Conservation (phyloP, 2,797 vertebrate species). For the Iguana delicatissima region DNA sequence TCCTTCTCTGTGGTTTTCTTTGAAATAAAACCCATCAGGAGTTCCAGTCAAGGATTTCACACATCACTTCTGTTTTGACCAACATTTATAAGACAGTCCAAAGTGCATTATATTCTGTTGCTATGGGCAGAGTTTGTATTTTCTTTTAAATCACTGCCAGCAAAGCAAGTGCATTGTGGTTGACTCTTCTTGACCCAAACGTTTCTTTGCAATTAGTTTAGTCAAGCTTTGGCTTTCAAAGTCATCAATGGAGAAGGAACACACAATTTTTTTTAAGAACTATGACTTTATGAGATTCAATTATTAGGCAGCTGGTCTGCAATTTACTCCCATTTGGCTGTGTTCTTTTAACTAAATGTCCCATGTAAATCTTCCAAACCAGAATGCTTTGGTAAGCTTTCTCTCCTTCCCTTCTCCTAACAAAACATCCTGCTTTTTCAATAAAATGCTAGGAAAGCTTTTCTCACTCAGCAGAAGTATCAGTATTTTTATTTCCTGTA, state of each 20-base stretch:
- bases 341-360: not conserved
- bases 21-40: slow-evolving; percentile 25
- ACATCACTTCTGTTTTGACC: slow-evolving; percentile 16
- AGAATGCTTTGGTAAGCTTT: slow-evolving; percentile 12
- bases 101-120: not conserved
- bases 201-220: slow-evolving; percentile 11
- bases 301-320: not conserved
- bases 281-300: not conserved
- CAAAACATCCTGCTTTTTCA: not conserved
- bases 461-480: not conserved
- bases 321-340: not conserved
- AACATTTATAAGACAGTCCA: not conserved
- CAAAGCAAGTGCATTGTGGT: not conserved
- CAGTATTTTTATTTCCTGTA: not conserved
- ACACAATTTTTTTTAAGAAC: slow-evolving; percentile 3
- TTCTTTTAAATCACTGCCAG: slow-evolving; percentile 5
- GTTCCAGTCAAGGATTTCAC: not conserved
- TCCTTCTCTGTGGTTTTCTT: not conserved
- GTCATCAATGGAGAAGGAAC: not conserved
- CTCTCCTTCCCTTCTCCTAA: not conserved
- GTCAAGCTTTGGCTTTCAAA: slow-evolving; percentile 1
- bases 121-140: not conserved
- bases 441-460: not conserved
- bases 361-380: slow-evolving; percentile 15
- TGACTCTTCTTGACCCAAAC: not conserved